Base-by-base conservation (phyloP, 2,797 vertebrate genomes). In the Sitta carolinensis region DNA sequence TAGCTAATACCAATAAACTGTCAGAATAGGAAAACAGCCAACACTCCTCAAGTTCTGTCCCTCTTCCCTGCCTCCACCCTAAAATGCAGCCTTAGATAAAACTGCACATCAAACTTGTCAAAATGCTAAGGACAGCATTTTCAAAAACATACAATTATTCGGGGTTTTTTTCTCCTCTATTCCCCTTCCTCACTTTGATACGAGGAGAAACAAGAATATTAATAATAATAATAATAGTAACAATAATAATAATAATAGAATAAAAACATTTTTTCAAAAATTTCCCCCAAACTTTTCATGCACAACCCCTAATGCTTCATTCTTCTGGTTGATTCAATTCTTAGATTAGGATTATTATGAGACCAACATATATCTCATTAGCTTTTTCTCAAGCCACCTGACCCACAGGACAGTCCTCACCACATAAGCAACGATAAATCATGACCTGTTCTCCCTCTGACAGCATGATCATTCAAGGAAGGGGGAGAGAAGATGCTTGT, bases 381-480 rank as follows among this genome's bases (percentile, higher is more conserved):
- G 16, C 12, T 52, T 75, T 68, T 38, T 29, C 42, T 59, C 48
- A 36, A 51, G 4, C 20, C 14, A 23, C 7, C 40, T 48, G 32
- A 87, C 43, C 47, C 50, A 36, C 23, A 13, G 34, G 34, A 52
- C 59, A 25, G 30, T 13, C 32, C 50, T 40, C 77, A 64, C 12
- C n/a, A 16, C 42, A 13, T 16, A 32, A 74, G 27, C 1, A 1
- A 32, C 14, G 43, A 66, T 2, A n/a, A 47, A 68, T 17, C 27
- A 0, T 6, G n/a, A 3, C 2, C 57, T 62, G 42, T 34, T 80
- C 32, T n/a, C n/a, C 13, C 55, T 7, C 0, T 5, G 19, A 38
- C 87, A 77, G 73, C 36, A 55, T 14, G n/a, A 50, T 5, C 29
- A 4, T 22, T 18, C 34, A 2, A 48, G 10, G 32, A 43, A 66